phyloP scores from a whole-genome alignment of 2,797 vertebrate genomes.

The Propithecus perrieri region DNA sequence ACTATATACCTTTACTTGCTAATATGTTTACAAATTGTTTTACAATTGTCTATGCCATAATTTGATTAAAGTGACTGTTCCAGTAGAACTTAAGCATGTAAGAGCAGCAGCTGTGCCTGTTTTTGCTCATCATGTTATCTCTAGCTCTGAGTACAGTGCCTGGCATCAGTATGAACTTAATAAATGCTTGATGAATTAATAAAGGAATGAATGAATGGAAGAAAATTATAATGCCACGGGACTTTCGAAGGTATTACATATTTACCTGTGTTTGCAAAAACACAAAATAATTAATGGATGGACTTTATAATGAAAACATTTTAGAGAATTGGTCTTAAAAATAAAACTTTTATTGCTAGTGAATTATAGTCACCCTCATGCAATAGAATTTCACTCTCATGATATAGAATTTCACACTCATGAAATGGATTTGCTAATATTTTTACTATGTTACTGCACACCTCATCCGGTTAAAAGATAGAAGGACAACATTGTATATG shows the following conservation, averaged over 20 bases:
- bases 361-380: neutral
- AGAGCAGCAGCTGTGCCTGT: neutral
- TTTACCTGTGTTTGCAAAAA: constrained; percentile 10
- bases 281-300: neutral
- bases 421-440: neutral
- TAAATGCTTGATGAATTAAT: neutral
- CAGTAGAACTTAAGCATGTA: neutral
- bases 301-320: neutral
- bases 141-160: neutral
- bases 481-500: neutral
- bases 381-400: neutral
- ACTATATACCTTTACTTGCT: neutral
- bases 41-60: neutral
- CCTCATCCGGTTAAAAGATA: neutral
- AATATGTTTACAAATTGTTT: neutral
- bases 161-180: neutral
- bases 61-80: neutral
- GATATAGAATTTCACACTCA: neutral
- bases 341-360: neutral
- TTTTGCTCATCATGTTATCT: neutral
- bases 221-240: neutral
- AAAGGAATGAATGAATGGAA: neutral
- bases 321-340: neutral
- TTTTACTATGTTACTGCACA: neutral
- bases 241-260: constrained; percentile 8